These are phyloP conservation scores for Nemoura dubitans DNA, from an alignment of 2,888 invertebrate genomes.

Conservation along the genomic window DNA sequence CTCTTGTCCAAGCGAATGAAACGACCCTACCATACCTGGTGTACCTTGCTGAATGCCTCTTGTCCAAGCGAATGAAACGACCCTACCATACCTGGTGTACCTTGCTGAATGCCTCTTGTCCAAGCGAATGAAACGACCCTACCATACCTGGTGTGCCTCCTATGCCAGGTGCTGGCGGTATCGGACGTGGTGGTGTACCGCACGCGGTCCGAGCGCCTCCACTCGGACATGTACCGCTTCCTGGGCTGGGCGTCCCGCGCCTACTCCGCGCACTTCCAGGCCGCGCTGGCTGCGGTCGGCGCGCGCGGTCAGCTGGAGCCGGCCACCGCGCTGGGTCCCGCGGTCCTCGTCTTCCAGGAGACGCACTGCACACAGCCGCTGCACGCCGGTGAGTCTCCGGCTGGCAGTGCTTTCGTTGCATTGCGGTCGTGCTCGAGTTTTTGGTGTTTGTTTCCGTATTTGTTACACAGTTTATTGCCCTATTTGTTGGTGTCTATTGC, in stretches of 20 bases:
- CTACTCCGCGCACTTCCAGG: slow-evolving; percentile 76
- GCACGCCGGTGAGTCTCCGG: slow-evolving; percentile 50
- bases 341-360: slow-evolving; percentile 82
- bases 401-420: background rate
- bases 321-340: slow-evolving; percentile 72
- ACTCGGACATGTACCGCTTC: slow-evolving; percentile 80
- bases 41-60: too few relatives aligned
- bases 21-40: too few relatives aligned
- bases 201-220: slow-evolving; percentile 77
- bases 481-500: too few relatives aligned
- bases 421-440: background rate
- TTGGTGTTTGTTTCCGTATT: too few relatives aligned
- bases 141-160: too few relatives aligned
- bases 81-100: too few relatives aligned
- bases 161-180: slow-evolving; percentile 79
- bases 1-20: too few relatives aligned
- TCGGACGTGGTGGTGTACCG: slow-evolving; percentile 83
- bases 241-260: slow-evolving; percentile 79
- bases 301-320: slow-evolving; percentile 59
- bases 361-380: slow-evolving; percentile 76
- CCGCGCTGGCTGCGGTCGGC: slow-evolving; percentile 63
- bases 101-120: too few relatives aligned
- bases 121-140: too few relatives aligned
- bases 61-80: too few relatives aligned
- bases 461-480: too few relatives aligned